A percentile compares a stretch with the other conserved stretches of the same genome.
These are phyloP conservation scores for Pycnonotus jocosus DNA, from an alignment of 2,113 vertebrate genomes.

Conservation along the genomic window DNA sequence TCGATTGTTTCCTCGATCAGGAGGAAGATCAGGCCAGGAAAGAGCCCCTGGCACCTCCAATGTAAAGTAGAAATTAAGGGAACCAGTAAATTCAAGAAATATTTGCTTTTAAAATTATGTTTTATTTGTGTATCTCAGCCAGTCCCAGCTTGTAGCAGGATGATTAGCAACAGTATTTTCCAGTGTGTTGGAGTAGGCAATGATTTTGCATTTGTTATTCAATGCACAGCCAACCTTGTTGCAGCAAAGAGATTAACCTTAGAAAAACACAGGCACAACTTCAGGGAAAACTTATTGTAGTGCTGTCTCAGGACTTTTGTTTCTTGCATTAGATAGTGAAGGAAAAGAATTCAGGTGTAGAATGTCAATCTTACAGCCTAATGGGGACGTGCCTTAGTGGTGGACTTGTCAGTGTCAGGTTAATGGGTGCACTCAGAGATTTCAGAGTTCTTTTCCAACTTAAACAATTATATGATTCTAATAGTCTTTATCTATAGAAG, in stretches of 20 bases:
- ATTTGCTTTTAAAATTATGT: neutral
- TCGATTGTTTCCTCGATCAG: neutral
- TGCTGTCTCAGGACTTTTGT: neutral
- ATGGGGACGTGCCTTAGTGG: neutral
- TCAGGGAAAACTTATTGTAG: neutral
- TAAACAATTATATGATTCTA: neutral
- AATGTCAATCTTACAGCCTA: neutral
- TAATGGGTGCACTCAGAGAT: neutral
- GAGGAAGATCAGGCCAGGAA: neutral
- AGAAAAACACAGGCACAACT: neutral
- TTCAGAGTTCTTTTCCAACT: neutral
- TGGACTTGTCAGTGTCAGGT: neutral
- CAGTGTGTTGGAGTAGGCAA: neutral
- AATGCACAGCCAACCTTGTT: neutral
- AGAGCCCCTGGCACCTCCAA: neutral
- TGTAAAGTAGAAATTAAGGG: neutral
- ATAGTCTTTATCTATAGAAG: neutral
- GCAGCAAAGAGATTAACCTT: neutral
- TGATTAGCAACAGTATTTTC: neutral
- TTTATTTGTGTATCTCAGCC: neutral
- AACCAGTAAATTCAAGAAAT: neutral
- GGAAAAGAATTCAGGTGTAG: neutral
- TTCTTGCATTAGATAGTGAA: neutral
- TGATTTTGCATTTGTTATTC: neutral
- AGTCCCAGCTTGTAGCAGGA: neutral